Evolutionary conservation across 2,888 invertebrate species (phyloP), one percentile per base, ranked within the genome.

Genomic region (Elegia similella): DNA sequence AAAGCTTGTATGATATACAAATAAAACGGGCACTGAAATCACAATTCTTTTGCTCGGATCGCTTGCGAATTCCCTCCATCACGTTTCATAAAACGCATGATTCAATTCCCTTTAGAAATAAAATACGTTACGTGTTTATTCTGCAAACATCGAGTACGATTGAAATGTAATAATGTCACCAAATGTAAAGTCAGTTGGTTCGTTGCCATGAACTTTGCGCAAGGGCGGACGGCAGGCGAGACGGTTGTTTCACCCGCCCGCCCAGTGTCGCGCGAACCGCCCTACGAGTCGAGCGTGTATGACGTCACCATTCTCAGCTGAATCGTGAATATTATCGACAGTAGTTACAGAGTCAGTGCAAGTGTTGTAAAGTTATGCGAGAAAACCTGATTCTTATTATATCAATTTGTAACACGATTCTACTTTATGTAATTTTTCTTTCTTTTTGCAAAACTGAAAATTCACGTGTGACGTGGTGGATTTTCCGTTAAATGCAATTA

Each of bases 201-300:
- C 69, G 79, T 85, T 78, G 73, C 88, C 86, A 78, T 89, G 90
- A 89, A 89, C 88, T 89, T 85, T 78, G 75, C 73, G 81, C 83
- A 85, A 88, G 82, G 82, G 81, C 81, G 80, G 79, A 72, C 73
- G 72, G 69, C 64, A 66, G 70, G 48, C 65, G 66, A 60, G 38
- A 48, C 56, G 15, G 48, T 38, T 30, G 42, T 48, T 42, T 50
- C 34, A 42, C 48, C 38, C 84, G 84, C 80, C 86, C 88, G 86
- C 86, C 88, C 85, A 90, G 90, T 90, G 80, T 76, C 81, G 82
- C 78, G 80, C 75, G 65, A 73, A 75, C 84, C 84, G 86, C 84
- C 85, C 83, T 67, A 64, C 70, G 68, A 65, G 73, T 75, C 78
- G 78, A 75, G 86, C 75, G 76, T 72, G 66, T 67, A 62, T 67